These are phyloP conservation scores for Simalia tracyae DNA, from an alignment of 2,797 vertebrate genomes.

Conservation along the genomic window DNA sequence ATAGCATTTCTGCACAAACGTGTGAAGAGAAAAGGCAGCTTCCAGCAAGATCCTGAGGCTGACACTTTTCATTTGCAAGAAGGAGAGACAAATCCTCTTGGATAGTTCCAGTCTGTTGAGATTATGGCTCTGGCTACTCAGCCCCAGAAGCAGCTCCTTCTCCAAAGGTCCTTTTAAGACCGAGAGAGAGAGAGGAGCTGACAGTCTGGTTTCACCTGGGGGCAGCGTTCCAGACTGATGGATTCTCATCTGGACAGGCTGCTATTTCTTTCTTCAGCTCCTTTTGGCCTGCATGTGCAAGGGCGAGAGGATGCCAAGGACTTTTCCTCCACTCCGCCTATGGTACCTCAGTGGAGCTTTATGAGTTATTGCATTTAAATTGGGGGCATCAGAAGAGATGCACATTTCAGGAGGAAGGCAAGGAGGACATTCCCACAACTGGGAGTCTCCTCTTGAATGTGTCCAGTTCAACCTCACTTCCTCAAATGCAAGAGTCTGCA, in stretches of 20 bases:
- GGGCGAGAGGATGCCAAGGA: neutral
- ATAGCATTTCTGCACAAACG: neutral
- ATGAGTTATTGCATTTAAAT: neutral
- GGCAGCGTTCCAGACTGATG: constrained; percentile 25
- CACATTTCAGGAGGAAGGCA: neutral
- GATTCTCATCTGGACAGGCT: constrained; percentile 6
- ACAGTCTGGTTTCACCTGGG: constrained; percentile 15
- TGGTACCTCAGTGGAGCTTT: neutral
- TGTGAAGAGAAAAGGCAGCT: neutral
- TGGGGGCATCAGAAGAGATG: neutral
- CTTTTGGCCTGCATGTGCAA: neutral
- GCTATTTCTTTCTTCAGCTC: constrained; percentile 3
- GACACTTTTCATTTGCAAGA: neutral
- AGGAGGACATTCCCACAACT: neutral
- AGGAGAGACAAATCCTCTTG: neutral
- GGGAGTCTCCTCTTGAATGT: neutral
- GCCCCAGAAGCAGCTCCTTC: neutral
- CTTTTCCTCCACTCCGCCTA: neutral
- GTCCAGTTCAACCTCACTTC: neutral
- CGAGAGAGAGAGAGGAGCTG: neutral
- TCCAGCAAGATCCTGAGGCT: neutral
- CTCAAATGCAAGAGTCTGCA: neutral
- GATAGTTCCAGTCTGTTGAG: neutral
- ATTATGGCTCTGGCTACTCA: neutral
- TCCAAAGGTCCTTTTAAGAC: neutral